phyloP scores from a whole-genome alignment of 2,113 vertebrate species.

The Leiothrix lutea region DNA sequence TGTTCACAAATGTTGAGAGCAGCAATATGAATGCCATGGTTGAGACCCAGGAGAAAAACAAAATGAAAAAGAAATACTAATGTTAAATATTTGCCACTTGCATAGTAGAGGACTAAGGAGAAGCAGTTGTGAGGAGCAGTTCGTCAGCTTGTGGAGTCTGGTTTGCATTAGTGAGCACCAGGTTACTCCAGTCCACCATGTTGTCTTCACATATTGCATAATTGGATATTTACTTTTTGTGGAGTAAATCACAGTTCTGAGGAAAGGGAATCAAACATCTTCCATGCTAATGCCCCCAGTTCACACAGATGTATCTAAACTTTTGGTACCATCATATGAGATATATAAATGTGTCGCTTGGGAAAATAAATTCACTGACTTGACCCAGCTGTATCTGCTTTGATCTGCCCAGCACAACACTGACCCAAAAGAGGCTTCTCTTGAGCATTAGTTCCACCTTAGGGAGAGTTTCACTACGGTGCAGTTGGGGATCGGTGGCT shows the following conservation, averaged over 20 bases:
- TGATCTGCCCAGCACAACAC: not conserved
- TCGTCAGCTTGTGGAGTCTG: not conserved
- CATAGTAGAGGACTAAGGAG: not conserved
- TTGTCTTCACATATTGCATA: not conserved
- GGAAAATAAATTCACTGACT: not conserved
- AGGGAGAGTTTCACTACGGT: rapidly evolving
- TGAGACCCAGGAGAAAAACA: not conserved
- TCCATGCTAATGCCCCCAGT: not conserved
- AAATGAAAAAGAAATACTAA: not conserved
- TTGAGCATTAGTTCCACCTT: not conserved
- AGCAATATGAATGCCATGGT: not conserved
- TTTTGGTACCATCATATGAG: not conserved
- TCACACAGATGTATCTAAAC: not conserved
- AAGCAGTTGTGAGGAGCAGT: not conserved
- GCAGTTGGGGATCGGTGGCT: not conserved
- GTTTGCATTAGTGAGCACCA: not conserved
- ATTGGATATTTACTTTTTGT: not conserved
- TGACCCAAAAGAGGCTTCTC: not conserved
- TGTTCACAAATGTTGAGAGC: not conserved
- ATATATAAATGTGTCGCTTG: not conserved
- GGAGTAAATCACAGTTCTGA: not conserved
- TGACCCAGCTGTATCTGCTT: not conserved
- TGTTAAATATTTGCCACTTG: not conserved
- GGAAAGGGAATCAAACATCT: not conserved
- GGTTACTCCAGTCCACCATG: not conserved